These are phyloP conservation scores for Napeogenes inachia DNA, from an alignment of 2,888 invertebrate species.

Conservation along the genomic window DNA sequence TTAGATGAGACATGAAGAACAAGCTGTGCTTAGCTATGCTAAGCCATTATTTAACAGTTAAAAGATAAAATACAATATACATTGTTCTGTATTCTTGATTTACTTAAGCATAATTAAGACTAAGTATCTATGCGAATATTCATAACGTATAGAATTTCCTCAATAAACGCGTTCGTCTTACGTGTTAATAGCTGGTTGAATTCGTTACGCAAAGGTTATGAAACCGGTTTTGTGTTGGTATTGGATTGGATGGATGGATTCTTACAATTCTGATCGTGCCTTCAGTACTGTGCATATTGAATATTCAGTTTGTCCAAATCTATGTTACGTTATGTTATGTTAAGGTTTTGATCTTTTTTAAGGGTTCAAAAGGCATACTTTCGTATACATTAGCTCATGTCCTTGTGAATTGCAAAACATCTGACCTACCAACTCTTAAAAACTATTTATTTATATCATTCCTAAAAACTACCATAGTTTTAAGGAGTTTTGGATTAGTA, in stretches of 20 bases:
- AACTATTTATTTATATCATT: too few relatives aligned
- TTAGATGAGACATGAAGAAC: background rate
- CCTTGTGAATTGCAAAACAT: background rate
- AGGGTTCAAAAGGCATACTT: slow-evolving; percentile 4
- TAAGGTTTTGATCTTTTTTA: too few relatives aligned
- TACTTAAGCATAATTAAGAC: background rate
- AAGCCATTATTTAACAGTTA: background rate
- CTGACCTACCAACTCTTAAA: too few relatives aligned
- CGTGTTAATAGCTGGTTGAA: slow-evolving; percentile 11
- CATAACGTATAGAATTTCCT: slow-evolving; percentile 10
- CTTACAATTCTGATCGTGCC: slow-evolving; percentile 38
- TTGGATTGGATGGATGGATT: too few relatives aligned
- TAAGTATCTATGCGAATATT: background rate
- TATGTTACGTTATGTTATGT: too few relatives aligned
- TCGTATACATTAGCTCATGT: background rate
- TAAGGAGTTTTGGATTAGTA: too few relatives aligned
- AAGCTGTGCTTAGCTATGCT: background rate
- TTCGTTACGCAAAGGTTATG: slow-evolving; percentile 29
- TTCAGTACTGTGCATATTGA: slow-evolving; percentile 28
- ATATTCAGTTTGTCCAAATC: slow-evolving; percentile 39
- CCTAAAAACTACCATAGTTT: too few relatives aligned
- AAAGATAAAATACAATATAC: background rate
- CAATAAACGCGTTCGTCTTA: slow-evolving; percentile 9
- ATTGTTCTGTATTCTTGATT: too few relatives aligned
- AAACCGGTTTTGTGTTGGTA: slow-evolving; percentile 14